phyloP scores from a whole-genome alignment of 2,797 vertebrate genomes.

The Pseudomugil gertrudae region DNA sequence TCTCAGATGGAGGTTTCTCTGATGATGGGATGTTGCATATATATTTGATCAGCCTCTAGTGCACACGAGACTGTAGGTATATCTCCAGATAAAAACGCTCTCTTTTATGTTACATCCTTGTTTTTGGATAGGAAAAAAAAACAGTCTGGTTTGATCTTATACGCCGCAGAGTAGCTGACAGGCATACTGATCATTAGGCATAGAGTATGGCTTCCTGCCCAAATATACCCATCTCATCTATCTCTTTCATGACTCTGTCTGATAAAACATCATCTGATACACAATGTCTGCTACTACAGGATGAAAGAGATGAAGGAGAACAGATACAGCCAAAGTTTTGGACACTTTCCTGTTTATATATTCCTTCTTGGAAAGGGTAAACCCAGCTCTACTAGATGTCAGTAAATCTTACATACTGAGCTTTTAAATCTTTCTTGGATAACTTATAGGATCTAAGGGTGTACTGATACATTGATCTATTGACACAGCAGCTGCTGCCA shows the following conservation, averaged over 20 bases:
- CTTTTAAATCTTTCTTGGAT: too few species aligned
- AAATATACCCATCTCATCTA: constrained; percentile 2
- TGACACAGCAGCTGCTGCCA: too few species aligned
- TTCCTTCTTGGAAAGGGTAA: too few species aligned
- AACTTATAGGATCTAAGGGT: too few species aligned
- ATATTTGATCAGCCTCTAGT: constrained; percentile 49
- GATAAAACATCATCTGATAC: neutral
- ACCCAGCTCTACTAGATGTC: too few species aligned
- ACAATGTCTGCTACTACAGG: neutral
- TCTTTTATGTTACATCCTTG: neutral
- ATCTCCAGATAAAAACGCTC: constrained; percentile 15
- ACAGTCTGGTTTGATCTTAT: constrained; percentile 12
- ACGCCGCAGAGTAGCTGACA: constrained; percentile 9
- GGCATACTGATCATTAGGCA: constrained; percentile 1
- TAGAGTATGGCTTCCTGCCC: constrained; percentile 1
- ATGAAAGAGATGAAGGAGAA: neutral
- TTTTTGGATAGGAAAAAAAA: constrained; percentile 6
- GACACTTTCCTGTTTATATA: too few species aligned
- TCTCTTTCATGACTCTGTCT: neutral
- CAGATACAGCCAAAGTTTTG: too few species aligned
- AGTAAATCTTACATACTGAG: too few species aligned
- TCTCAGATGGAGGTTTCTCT: constrained; percentile 44
- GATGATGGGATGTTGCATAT: constrained; percentile 23
- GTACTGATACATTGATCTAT: too few species aligned
- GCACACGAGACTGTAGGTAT: constrained; percentile 10